These are phyloP conservation scores for Spatulosminthurus flaviceps DNA, from an alignment of 2,888 invertebrate genomes.

Conservation along the genomic window DNA sequence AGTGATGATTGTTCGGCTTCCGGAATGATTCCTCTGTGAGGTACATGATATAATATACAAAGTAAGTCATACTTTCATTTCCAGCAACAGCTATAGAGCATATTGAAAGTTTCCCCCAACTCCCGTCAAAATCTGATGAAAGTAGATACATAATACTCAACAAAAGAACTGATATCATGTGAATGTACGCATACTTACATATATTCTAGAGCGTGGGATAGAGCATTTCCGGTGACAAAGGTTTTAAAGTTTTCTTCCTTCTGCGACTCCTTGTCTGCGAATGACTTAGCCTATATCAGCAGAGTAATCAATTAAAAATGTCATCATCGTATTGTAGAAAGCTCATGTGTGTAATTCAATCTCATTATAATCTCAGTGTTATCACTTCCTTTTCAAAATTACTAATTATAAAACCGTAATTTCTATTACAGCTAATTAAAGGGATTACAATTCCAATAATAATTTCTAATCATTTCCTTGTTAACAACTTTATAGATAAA, in stretches of 20 bases:
- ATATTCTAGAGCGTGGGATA: constrained; percentile 62
- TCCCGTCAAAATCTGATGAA: not conserved
- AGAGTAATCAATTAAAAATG: not conserved
- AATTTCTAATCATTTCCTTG: not conserved
- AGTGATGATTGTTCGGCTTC: constrained; percentile 63
- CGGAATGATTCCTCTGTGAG: constrained; percentile 58
- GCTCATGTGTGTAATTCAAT: no score
- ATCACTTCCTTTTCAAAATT: not conserved
- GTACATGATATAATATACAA: not conserved
- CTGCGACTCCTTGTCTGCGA: constrained; percentile 59
- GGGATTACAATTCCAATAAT: not conserved
- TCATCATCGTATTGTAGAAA: not conserved
- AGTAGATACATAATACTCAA: not conserved
- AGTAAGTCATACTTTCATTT: no score
- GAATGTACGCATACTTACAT: no score
- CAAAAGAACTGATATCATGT: no score
- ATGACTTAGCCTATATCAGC: constrained; percentile 56
- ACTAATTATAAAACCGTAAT: not conserved
- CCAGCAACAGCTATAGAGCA: no score
- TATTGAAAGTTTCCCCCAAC: not conserved
- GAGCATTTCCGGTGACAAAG: constrained; percentile 61
- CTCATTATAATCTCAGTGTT: no score
- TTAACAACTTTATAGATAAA: not conserved
- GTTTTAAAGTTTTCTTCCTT: constrained; percentile 59
- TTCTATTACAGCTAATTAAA: not conserved